Evolutionary conservation across 2,888 invertebrate genomes (phyloP), one percentile per base, ranked within the genome.

Genomic region (Melieria picta): DNA sequence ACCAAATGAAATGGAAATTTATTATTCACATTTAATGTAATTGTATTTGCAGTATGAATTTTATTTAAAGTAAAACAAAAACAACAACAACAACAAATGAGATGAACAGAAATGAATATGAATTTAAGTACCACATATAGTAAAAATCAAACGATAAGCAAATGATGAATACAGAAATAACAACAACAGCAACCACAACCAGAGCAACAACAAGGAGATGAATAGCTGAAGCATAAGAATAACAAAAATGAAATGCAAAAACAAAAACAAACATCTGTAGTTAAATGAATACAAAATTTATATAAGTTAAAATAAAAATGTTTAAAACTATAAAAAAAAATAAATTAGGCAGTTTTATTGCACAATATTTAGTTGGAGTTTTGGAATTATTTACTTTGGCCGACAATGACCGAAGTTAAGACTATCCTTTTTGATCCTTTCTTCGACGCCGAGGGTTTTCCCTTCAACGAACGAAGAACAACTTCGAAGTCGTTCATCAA

Each of bases 301-400:
- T 79, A 84, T 84, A 79, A 79, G 79, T 83, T 84, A 82, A 81
- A 81, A 81, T 84, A 84, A 84, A 83, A 84, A 82, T 83, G 83
- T 83, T 83, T 83, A 79, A 83, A 84, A 84, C 81, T 79, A 79
- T 78, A 72, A n/a, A 55, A 10, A 45, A 42, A 13, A 13, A 30
- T 30, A 30, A 30, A 30, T 30, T 30, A 30, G 30, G 30, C 30
- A 30, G 30, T 30, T 30, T 30, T 30, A 30, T 30, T 30, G 30
- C 30, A 30, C 30, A 30, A 30, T 30, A 30, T 2, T 30, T 30
- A 30, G 30, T 30, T 30, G 30, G 30, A 30, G 30, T 30, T 30
- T 30, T 30, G 30, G 30, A 30, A 30, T 30, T 30, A 1, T 30
- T 30, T 30, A 30, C 30, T 30, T 30, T 30, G 30, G 30, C 30